Base-by-base conservation (phyloP, 2,888 invertebrate genomes). In the Aphidoletes aphidimyza region DNA sequence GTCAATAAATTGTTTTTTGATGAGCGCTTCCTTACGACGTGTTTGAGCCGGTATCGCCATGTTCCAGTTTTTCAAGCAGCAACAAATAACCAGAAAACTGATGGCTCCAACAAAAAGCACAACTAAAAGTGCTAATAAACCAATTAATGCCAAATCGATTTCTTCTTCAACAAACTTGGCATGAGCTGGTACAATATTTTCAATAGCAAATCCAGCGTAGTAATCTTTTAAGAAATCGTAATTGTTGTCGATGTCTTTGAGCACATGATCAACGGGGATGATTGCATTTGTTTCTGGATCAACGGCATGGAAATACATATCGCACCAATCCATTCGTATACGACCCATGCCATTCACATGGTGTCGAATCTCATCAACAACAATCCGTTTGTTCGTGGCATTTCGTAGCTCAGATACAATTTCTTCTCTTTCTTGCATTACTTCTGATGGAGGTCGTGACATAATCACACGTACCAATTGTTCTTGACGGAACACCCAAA, bases 401-500 rank as follows among this genome's bases (percentile, higher is more conserved):
- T 94, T 94, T 1, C 94, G 94, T 85, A 97, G 89, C 87, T 95
- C 93, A 6, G 92, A 90, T 83, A 94, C 92, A 36, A 96, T 94
- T 87, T 94, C 94, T 49, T 93, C 92, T 86, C 93, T 92, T 85
- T 95, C 93, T 84, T 92, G 91, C 86, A 93, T 92, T 0, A 96
- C 95, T 89, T 94, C 94, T 86, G 94, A 92, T 5, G 96, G 95
- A 19, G 95, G 94, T 59, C 95, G 93, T 0, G 96, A 96, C 26
- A 97, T 91, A 86, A 97, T 96, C 86, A 98, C 94, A 85, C 95
- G 92, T 85, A 97, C 95, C 84, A 97, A 91, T 86, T 97, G 94
- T 0, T 94, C 93, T 0, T 95, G 94, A 88, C 96, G 96, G 87
- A 96, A 97, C 78, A 98, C 93, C 97, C 97, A 98, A 17, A 96